Base-by-base conservation (phyloP, 2,888 invertebrate species). In the Fragum fragum region DNA sequence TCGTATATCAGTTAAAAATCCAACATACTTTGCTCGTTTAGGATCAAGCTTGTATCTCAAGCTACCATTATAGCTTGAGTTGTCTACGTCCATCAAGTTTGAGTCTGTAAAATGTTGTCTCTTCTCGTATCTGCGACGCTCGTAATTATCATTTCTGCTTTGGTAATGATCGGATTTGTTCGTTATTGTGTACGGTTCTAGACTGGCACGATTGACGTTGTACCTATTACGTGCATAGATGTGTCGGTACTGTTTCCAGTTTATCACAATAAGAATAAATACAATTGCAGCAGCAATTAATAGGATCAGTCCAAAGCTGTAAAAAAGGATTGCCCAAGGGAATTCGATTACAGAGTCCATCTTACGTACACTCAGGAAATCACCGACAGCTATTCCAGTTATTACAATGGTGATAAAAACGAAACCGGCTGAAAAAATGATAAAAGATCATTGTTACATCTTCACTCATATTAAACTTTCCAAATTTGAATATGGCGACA, bases 241-340 rank as follows among this genome's bases (percentile, higher is more conserved):
- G 47, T 77, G 81, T 42, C 77, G 55, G 21, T 71, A 81, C 23
- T 29, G 28, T 21, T 74, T 76, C 82, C 82, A 82, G 1, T 36
- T 66, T 23, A 73, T 75, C 0, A 73, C 76, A 16, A 79, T 74
- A 1, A 81, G 6, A 18, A 77, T 36, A n/a, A 68, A 79, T 2
- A 81, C 23, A 23, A 81, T 68, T 39, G 76, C 76, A 16, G 85
- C 76, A 11, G 71, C 32, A 18, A 81, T 53, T 18, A 81, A n/a
- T 1, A 76, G 52, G 1, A 73, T 71, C 55, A 71, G 74, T 3
- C 81, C 85, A 6, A 81, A 59, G 28, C 71, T 73, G 47, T 66
- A 79, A 36, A 21, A 72, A n/a, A 81, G 42, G 26, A 81, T n/a
- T 7, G 85, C 76, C 85, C 85, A 85, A 5, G 85, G 85, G 42